Percentiles rank a stretch among this genome's conserved stretches.
Evolutionary conservation across 2,797 vertebrate genomes (phyloP).

Genomic region (Salmo trutta): DNA sequence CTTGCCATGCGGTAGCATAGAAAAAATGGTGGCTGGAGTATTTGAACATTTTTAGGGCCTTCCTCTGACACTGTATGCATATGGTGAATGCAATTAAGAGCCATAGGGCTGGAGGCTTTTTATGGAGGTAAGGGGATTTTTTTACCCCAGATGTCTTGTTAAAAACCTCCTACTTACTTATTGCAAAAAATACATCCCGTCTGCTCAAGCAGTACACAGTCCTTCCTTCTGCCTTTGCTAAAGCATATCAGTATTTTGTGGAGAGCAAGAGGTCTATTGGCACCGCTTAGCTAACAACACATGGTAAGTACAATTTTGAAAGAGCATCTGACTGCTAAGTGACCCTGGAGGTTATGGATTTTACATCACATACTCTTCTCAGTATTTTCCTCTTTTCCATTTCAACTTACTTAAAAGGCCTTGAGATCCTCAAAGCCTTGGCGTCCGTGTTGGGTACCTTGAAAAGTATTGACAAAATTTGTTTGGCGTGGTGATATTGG

Average conservation of each 20-base stretch:
- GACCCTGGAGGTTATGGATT: background rate
- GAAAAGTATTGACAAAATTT: slow-evolving; percentile 51
- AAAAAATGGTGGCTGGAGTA: too few species aligned
- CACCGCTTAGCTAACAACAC: background rate
- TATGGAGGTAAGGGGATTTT: slow-evolving; percentile 12
- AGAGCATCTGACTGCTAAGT: background rate
- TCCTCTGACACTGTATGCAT: background rate
- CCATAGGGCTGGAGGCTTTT: slow-evolving; percentile 13
- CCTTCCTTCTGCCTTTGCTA: background rate
- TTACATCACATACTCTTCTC: background rate
- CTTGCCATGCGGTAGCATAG: too few species aligned
- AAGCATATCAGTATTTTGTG: too few species aligned
- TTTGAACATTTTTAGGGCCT: too few species aligned
- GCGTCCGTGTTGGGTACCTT: slow-evolving; percentile 39
- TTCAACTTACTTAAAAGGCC: background rate
- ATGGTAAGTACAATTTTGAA: background rate
- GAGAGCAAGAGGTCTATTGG: background rate
- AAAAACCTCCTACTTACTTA: slow-evolving; percentile 2
- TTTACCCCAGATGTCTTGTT: slow-evolving; percentile 22
- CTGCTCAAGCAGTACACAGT: slow-evolving; percentile 10
- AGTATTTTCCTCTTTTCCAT: background rate
- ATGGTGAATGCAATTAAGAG: background rate
- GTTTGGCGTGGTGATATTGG: slow-evolving; percentile 30
- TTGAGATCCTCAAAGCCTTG: background rate
- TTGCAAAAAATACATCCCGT: slow-evolving; percentile 5